A percentile compares a stretch with the other conserved stretches of the same genome.
phyloP scores from a whole-genome alignment of 2,113 vertebrate genomes.

The Hippopotamus amphibius region DNA sequence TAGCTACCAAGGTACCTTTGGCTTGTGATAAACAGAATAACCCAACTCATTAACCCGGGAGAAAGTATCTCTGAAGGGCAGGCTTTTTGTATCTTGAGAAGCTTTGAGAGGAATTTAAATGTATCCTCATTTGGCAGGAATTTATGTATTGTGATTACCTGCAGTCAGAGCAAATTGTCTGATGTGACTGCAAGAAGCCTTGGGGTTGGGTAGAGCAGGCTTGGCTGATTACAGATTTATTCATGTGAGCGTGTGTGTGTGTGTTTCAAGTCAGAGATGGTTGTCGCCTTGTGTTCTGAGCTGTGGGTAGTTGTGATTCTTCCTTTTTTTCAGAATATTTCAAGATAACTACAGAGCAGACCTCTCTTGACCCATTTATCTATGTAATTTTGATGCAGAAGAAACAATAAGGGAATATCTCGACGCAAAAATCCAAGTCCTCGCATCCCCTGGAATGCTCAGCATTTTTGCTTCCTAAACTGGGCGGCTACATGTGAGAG shows the following conservation, averaged over 20 bases:
- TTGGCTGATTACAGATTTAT: slow-evolving; percentile 73
- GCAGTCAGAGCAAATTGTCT: slow-evolving; percentile 32
- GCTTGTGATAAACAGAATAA: slow-evolving; percentile 33
- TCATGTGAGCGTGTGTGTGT: not conserved
- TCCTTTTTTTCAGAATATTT: not conserved
- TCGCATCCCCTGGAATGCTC: not conserved
- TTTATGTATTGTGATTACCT: slow-evolving; percentile 70
- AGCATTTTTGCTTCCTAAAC: not conserved
- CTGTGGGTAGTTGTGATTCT: not conserved
- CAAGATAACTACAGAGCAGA: not conserved
- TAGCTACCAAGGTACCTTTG: not conserved
- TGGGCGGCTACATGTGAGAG: not conserved
- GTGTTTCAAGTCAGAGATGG: not conserved
- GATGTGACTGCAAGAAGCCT: slow-evolving; percentile 29
- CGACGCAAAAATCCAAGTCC: not conserved
- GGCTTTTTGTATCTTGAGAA: slow-evolving; percentile 52
- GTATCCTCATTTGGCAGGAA: slow-evolving; percentile 65
- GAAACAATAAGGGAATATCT: not conserved
- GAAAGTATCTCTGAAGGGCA: slow-evolving; percentile 52
- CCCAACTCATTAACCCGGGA: not conserved
- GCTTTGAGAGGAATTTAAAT: slow-evolving; percentile 64
- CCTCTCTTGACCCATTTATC: not conserved
- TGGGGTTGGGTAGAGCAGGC: not conserved
- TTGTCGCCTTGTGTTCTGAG: not conserved
- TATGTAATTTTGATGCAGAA: not conserved